Evolutionary conservation across 1,140 invertebrate genomes (phyloP).

Genomic region (Brachionus manjavacas): DNA sequence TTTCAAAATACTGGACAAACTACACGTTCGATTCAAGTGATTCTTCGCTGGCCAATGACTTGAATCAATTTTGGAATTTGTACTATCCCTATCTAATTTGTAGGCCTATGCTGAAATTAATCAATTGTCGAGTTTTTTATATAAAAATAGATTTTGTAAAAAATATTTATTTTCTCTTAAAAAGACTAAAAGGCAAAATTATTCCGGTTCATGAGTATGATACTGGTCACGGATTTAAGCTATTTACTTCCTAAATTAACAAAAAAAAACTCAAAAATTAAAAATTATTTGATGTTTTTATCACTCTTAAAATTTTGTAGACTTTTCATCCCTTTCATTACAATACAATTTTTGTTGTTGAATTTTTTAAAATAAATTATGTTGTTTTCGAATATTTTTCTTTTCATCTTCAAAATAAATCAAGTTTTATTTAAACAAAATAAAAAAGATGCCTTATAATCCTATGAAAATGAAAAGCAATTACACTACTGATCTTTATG

Average conservation of each 20-base stretch:
- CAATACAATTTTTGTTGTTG: neutral
- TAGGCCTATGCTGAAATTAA: slow-evolving; percentile 15
- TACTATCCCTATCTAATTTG: slow-evolving; percentile 23
- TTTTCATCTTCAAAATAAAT: no score
- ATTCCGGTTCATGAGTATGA: slow-evolving; percentile 47
- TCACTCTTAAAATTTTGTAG: neutral
- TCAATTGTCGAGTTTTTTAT: slow-evolving; percentile 37
- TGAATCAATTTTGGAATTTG: slow-evolving; percentile 32
- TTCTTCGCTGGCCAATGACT: neutral
- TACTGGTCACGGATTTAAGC: slow-evolving; percentile 55
- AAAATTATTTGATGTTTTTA: neutral
- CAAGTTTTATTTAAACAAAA: no score
- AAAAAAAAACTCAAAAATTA: neutral
- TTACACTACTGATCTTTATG: no score
- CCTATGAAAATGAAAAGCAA: no score
- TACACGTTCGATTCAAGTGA: slow-evolving; percentile 6
- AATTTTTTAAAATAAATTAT: neutral
- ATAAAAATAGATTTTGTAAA: slow-evolving; percentile 35
- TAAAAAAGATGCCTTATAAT: no score
- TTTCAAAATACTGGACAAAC: slow-evolving; percentile 13
- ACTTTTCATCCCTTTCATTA: neutral
- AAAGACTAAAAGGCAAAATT: neutral
- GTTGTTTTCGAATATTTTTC: neutral
- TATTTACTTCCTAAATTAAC: slow-evolving; percentile 46
- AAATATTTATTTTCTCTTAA: neutral